A percentile compares a stretch with the other conserved stretches of the same genome.
Conservation (phyloP, 2,113 vertebrate genomes). For the Scophthalmus maximus region DNA sequence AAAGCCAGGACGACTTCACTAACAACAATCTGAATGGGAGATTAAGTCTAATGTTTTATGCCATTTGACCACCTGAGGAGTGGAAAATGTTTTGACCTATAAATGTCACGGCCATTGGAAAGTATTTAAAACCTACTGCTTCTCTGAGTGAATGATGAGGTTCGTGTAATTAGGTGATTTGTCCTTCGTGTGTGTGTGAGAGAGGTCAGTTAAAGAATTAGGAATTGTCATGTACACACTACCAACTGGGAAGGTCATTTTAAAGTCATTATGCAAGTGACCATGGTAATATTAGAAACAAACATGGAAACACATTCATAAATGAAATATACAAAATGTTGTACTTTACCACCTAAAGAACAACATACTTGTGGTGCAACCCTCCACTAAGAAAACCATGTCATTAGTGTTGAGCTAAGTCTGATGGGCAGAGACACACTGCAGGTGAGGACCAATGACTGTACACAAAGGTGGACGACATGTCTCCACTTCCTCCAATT, state of each 20-base stretch:
- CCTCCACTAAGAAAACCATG: too few species aligned
- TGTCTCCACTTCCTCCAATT: too few species aligned
- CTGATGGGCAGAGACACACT: not conserved
- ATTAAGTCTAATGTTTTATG: slow-evolving; percentile 38
- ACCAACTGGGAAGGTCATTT: slow-evolving; percentile 32
- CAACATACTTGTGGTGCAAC: not conserved
- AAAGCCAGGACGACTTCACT: not conserved
- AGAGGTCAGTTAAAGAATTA: too few species aligned
- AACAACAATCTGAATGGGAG: slow-evolving; percentile 18
- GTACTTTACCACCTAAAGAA: too few species aligned
- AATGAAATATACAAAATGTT: too few species aligned
- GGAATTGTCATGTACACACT: not conserved
- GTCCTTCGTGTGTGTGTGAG: slow-evolving; percentile 4
- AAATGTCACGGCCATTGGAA: slow-evolving; percentile 54
- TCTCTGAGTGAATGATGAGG: slow-evolving; percentile 31
- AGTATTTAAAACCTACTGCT: slow-evolving; percentile 11
- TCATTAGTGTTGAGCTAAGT: not conserved
- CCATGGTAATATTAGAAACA: too few species aligned
- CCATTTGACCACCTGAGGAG: slow-evolving; percentile 20
- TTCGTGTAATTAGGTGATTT: slow-evolving; percentile 25
- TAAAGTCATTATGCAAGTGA: not conserved
- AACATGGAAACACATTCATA: too few species aligned
- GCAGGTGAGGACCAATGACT: not conserved
- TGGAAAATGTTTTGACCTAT: slow-evolving; percentile 48
- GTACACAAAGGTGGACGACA: too few species aligned